phyloP scores from a whole-genome alignment of 2,888 invertebrate species.

The Metacarcinus magister region DNA sequence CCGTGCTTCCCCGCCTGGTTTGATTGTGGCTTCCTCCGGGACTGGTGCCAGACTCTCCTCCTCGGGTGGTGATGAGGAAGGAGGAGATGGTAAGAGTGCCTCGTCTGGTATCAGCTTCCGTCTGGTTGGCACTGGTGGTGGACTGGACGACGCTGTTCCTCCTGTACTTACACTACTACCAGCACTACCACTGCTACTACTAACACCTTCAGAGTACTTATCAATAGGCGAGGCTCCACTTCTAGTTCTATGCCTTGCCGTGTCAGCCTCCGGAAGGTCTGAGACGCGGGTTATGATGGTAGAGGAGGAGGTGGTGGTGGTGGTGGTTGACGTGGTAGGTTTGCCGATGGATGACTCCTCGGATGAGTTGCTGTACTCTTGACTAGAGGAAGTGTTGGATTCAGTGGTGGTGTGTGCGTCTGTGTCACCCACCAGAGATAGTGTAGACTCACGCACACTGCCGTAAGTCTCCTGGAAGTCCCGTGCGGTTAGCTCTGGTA shows the following conservation, averaged over 20 bases:
- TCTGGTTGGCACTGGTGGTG: constrained; percentile 66
- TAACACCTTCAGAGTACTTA: background rate
- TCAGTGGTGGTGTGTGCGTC: constrained; percentile 81
- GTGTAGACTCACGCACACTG: constrained; percentile 68
- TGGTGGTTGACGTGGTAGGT: constrained; percentile 75
- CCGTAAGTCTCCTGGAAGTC: constrained; percentile 83
- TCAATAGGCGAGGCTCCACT: constrained; percentile 61
- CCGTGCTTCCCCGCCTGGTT: constrained; percentile 78
- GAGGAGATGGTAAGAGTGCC: constrained; percentile 19
- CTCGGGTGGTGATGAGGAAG: constrained; percentile 72
- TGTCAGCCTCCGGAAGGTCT: constrained; percentile 72
- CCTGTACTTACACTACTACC: constrained; percentile 42
- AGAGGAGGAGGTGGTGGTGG: constrained; percentile 74
- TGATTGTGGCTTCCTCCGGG: constrained; percentile 72
- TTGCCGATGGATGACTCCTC: constrained; percentile 81
- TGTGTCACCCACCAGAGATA: constrained; percentile 67
- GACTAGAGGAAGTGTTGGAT: constrained; percentile 82
- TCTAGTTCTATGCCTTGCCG: constrained; percentile 66
- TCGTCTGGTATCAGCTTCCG: constrained; percentile 71
- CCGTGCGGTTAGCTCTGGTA: constrained; percentile 83
- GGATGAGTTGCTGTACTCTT: constrained; percentile 81
- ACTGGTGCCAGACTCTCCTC: constrained; percentile 77
- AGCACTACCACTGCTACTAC: constrained; percentile 37
- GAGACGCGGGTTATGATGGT: constrained; percentile 71
- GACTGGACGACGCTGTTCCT: constrained; percentile 64